phyloP scores from a whole-genome alignment of 2,797 vertebrate genomes.

The Takifugu rubripes region DNA sequence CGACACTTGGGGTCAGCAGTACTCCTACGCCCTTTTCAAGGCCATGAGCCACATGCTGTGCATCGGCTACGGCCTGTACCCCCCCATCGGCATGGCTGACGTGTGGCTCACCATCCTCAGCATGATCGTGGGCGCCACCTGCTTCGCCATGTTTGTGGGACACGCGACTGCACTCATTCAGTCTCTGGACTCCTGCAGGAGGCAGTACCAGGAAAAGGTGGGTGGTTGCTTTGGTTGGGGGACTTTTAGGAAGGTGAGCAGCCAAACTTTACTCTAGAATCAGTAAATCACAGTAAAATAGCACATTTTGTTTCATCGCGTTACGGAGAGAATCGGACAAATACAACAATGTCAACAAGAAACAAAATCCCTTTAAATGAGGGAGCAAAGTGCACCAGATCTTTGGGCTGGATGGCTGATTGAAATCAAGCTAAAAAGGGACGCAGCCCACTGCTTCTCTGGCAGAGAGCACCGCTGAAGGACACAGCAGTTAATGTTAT shows the following conservation, averaged over 20 bases:
- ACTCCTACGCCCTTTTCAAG: conserved; percentile 97
- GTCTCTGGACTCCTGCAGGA: conserved; percentile 94
- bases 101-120: conserved; percentile 99
- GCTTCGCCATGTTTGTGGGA: conserved; percentile 99
- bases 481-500: conserved; percentile 70
- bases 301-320: too few relatives aligned
- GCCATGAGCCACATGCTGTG: conserved; percentile 99
- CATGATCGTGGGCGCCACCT: conserved; percentile 98
- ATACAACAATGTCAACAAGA: too few relatives aligned
- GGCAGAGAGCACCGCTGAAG: conserved; percentile 60
- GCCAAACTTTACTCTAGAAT: too few relatives aligned
- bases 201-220: conserved; percentile 99
- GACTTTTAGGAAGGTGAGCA: too few relatives aligned
- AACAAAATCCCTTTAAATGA: too few relatives aligned
- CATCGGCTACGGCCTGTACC: conserved; percentile 95
- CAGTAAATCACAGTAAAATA: too few relatives aligned
- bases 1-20: conserved; percentile 97
- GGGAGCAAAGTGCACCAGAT: too few relatives aligned
- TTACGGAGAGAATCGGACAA: too few relatives aligned
- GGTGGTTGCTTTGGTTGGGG: conserved; percentile 36
- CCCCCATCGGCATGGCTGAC: conserved; percentile 92
- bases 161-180: conserved; percentile 97
- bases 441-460: conserved; percentile 32
- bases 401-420: background rate
- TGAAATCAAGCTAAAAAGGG: background rate